Percentiles rank a stretch among this genome's conserved stretches.
Conservation (phyloP, 2,113 vertebrate genomes). For the Piprites chloris region DNA sequence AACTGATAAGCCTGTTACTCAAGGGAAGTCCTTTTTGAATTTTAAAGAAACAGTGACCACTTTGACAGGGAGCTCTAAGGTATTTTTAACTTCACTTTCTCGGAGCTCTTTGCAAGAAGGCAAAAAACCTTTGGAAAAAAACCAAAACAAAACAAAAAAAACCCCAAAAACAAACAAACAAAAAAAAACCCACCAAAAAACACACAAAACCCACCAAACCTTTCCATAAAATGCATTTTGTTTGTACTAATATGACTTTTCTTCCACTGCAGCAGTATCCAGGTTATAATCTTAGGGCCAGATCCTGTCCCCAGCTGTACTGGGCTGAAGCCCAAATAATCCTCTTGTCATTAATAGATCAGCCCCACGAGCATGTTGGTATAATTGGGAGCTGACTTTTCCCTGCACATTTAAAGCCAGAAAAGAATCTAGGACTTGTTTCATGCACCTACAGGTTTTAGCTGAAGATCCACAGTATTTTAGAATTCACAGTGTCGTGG, state of each 20-base stretch:
- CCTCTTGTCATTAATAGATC: not conserved
- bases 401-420: not conserved
- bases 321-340: not conserved
- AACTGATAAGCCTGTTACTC: conserved; percentile 53
- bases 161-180: too few species aligned
- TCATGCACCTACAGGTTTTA: not conserved
- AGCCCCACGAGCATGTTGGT: not conserved
- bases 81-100: conserved; percentile 24
- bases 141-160: too few species aligned
- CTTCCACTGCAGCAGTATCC: not conserved
- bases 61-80: conserved; percentile 19
- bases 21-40: conserved; percentile 49
- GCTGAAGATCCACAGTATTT: not conserved
- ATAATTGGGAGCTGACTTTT: not conserved
- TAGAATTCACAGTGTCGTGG: not conserved
- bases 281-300: not conserved
- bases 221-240: not conserved
- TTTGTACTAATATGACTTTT: not conserved
- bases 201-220: not conserved
- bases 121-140: not conserved
- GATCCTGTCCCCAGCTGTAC: not conserved
- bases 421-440: not conserved
- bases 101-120: not conserved
- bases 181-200: too few species aligned
- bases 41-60: conserved; percentile 53